Evolutionary conservation across 2,888 invertebrate genomes (phyloP).

Genomic region (Parnassius apollo): DNA sequence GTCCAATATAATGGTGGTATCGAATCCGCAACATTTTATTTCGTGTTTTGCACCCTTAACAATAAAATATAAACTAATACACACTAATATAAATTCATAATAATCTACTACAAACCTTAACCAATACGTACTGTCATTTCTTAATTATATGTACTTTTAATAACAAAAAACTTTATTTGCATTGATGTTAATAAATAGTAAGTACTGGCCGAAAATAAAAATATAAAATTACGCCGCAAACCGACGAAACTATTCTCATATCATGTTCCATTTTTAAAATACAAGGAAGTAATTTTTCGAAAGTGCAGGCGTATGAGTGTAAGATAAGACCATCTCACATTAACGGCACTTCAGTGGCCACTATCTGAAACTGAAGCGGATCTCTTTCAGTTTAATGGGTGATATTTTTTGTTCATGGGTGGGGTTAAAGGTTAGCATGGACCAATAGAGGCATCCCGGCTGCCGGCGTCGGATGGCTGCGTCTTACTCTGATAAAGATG

Average conservation of each 20-base stretch:
- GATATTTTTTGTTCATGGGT: constrained; percentile 75
- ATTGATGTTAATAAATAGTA: too few species aligned
- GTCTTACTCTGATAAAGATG: constrained; percentile 52
- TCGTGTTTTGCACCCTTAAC: too few species aligned
- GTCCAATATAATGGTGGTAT: too few species aligned
- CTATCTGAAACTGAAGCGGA: constrained; percentile 67
- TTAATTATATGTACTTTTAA: too few species aligned
- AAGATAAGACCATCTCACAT: constrained; percentile 61
- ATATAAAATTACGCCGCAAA: neutral
- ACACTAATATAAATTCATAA: too few species aligned
- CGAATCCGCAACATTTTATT: too few species aligned
- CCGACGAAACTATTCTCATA: constrained; percentile 1
- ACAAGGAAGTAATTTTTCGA: constrained; percentile 39
- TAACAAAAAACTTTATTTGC: too few species aligned
- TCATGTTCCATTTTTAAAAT: constrained; percentile 32
- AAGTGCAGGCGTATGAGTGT: constrained; percentile 33
- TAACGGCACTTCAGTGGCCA: constrained; percentile 48
- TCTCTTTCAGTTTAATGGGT: constrained; percentile 73
- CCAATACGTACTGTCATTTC: too few species aligned
- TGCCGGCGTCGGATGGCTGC: constrained; percentile 40
- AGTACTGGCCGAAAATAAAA: too few species aligned
- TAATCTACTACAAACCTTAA: too few species aligned
- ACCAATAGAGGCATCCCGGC: constrained; percentile 61
- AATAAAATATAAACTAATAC: too few species aligned
- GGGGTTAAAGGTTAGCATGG: constrained; percentile 74